Evolutionary conservation across 2,888 invertebrate species (phyloP).

Genomic region (Marronus borbonicus): DNA sequence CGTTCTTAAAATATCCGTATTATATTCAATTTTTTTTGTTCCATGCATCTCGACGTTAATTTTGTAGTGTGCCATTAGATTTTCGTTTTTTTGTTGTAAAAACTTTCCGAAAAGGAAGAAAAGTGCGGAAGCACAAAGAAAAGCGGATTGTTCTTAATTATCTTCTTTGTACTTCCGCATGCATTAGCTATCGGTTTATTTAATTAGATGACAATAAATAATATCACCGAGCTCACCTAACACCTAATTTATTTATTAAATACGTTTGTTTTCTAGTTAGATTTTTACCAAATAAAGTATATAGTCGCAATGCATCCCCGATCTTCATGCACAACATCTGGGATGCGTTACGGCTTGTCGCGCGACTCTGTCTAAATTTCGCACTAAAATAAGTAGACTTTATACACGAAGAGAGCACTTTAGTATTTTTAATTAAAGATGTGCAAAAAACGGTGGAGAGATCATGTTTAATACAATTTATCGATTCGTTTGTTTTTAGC

Average conservation of each 20-base stretch:
- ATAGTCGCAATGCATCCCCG: not conserved
- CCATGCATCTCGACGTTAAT: not conserved
- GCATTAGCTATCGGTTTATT: not conserved
- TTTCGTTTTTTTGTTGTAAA: not conserved
- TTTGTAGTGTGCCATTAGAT: constrained; percentile 14
- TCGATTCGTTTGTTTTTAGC: constrained; percentile 22
- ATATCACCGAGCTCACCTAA: not conserved
- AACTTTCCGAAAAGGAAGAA: not conserved
- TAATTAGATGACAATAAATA: not conserved
- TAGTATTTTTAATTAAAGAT: constrained; percentile 1
- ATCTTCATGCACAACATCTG: constrained; percentile 22
- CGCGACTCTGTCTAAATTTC: not conserved
- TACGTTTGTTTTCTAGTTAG: not conserved
- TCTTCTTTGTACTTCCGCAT: constrained; percentile 6
- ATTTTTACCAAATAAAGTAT: not conserved
- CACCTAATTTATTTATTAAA: constrained; percentile 16
- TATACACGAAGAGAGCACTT: not conserved
- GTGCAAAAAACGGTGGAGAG: not conserved
- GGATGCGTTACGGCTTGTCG: not conserved
- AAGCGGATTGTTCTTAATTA: not conserved
- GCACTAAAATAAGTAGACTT: not conserved
- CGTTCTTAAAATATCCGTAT: not conserved
- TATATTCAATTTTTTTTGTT: not conserved
- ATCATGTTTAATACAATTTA: not conserved
- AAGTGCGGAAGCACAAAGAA: not conserved